Percentiles rank a stretch among this genome's conserved stretches.
phyloP scores from a whole-genome alignment of 2,888 invertebrate genomes.

The Aphrophora alni region DNA sequence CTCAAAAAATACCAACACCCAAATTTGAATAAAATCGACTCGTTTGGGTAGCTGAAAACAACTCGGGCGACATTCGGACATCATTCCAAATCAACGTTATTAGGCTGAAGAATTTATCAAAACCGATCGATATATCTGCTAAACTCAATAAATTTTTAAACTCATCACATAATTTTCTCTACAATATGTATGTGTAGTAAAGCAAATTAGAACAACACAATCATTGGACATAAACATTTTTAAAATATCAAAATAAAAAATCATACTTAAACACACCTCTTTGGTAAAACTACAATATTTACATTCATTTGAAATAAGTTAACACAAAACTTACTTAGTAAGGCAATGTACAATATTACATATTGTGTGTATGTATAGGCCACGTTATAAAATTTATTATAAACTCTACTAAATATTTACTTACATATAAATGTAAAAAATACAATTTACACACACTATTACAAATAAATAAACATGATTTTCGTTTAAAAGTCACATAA shows the following conservation, averaged over 20 bases:
- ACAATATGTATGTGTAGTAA: no score
- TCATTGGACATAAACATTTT: no score
- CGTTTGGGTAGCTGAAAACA: no score
- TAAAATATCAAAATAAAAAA: background rate
- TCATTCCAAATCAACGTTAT: no score
- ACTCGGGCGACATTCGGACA: no score
- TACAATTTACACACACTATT: background rate
- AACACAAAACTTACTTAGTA: background rate
- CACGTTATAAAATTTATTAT: background rate
- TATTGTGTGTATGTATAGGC: constrained; percentile 6
- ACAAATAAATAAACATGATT: background rate
- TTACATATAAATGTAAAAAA: background rate
- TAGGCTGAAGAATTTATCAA: no score
- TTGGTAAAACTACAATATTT: background rate
- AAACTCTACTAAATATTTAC: background rate
- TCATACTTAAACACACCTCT: background rate
- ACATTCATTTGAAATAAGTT: background rate
- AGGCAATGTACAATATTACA: background rate
- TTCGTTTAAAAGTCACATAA: background rate
- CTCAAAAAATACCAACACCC: no score
- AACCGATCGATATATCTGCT: no score
- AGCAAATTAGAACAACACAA: no score
- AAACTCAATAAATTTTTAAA: no score
- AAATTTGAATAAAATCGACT: no score
- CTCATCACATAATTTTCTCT: no score